Evolutionary conservation across 2,797 vertebrate genomes (phyloP).

Genomic region (Lepilemur septentrionalis): DNA sequence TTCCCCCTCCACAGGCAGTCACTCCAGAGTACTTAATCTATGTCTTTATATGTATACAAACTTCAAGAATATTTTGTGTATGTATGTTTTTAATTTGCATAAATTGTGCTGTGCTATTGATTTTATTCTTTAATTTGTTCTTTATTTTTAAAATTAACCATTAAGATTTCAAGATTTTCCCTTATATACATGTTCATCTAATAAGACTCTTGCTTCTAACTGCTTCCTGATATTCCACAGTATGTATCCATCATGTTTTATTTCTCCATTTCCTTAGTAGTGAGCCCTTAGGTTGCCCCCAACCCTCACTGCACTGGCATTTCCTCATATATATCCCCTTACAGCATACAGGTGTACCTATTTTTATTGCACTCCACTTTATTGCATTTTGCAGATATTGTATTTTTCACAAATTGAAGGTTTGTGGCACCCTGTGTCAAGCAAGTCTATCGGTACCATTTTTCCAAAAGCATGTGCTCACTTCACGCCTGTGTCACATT

Average conservation of each 20-base stretch:
- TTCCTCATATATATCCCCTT: background rate
- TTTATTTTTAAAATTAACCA: background rate
- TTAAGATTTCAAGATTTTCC: background rate
- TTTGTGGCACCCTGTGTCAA: background rate
- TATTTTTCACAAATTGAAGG: background rate
- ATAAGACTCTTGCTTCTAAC: background rate
- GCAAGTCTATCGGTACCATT: background rate
- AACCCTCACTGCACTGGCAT: background rate
- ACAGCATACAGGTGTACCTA: background rate
- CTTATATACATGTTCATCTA: background rate
- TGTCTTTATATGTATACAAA: background rate
- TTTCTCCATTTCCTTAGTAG: background rate
- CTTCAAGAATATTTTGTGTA: background rate
- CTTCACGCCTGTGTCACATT: background rate
- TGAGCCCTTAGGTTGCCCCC: background rate
- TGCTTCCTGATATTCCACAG: background rate
- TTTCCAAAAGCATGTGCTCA: background rate
- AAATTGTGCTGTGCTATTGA: background rate
- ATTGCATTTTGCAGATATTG: background rate
- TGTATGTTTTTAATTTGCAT: background rate
- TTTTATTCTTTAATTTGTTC: background rate
- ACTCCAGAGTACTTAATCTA: background rate
- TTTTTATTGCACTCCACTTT: background rate
- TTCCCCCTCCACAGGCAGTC: background rate
- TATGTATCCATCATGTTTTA: background rate